phyloP scores from a whole-genome alignment of 2,797 vertebrate genomes.

The Myotis findleyi region DNA sequence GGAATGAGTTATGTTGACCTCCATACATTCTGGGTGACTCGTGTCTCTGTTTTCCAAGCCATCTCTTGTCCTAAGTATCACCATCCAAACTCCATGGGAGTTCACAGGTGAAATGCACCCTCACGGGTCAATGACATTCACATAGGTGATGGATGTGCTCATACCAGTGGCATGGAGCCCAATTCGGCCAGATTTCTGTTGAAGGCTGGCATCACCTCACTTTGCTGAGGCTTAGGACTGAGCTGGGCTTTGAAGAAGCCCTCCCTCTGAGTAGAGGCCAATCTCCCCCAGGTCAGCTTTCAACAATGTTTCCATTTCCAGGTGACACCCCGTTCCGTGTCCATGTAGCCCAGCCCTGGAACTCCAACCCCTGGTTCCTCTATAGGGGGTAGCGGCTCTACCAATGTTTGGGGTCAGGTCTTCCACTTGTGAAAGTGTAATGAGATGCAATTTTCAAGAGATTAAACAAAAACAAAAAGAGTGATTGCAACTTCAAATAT shows the following conservation, averaged over 20 bases:
- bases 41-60: not conserved
- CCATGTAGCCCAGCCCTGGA: not conserved
- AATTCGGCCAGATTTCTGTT: too few relatives aligned
- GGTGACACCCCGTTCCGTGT: rapidly evolving
- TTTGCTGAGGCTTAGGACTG: too few relatives aligned
- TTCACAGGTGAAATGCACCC: too few relatives aligned
- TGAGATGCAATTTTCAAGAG: not conserved
- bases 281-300: not conserved
- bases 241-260: not conserved
- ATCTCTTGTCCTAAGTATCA: not conserved
- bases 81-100: rapidly evolving
- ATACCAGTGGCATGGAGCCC: rapidly evolving
- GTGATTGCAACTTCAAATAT: too few relatives aligned
- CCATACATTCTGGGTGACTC: rapidly evolving
- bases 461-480: not conserved
- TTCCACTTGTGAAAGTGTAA: not conserved
- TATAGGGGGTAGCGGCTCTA: too few relatives aligned
- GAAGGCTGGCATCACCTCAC: too few relatives aligned
- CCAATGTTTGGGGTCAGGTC: not conserved
- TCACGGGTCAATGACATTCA: rapidly evolving
- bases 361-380: not conserved
- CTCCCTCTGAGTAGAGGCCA: not conserved
- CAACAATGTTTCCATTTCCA: not conserved
- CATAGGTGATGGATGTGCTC: rapidly evolving
- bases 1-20: rapidly evolving